Conservation (phyloP, 2,888 invertebrate species). For the Diabrotica balteata region DNA sequence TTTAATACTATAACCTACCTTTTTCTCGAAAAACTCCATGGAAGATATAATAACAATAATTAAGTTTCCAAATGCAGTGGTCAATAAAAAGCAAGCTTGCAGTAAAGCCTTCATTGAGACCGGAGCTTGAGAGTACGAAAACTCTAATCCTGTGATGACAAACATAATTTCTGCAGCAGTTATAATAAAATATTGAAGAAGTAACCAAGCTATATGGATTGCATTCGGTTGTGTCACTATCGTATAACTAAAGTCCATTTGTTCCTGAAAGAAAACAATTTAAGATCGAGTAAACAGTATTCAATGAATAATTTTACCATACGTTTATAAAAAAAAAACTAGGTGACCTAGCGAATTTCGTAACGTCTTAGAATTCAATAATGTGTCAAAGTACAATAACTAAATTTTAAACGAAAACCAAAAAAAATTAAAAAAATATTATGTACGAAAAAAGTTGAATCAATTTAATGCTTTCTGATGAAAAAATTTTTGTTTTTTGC, state of each 20-base stretch:
- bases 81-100: conserved; percentile 90
- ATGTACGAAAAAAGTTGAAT: no score
- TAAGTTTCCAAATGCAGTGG: conserved; percentile 92
- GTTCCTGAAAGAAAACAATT: no score
- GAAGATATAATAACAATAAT: conserved; percentile 92
- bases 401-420: no score
- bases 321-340: no score
- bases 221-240: conserved; percentile 72
- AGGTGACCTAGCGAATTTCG: no score
- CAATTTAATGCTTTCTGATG: no score
- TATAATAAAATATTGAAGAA: conserved; percentile 93
- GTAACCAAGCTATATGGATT: conserved; percentile 82
- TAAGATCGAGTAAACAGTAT: no score
- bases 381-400: no score
- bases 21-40: conserved; percentile 75
- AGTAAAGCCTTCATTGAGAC: conserved; percentile 92
- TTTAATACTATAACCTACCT: conserved; percentile 63
- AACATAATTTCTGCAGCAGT: conserved; percentile 96
- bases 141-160: conserved; percentile 93
- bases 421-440: no score
- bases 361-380: no score
- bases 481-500: no score
- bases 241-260: not conserved
- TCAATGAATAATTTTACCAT: no score
- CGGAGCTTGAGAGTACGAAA: conserved; percentile 95